Conservation (phyloP, 2,888 invertebrate genomes). For the Ptilodon capucinus region DNA sequence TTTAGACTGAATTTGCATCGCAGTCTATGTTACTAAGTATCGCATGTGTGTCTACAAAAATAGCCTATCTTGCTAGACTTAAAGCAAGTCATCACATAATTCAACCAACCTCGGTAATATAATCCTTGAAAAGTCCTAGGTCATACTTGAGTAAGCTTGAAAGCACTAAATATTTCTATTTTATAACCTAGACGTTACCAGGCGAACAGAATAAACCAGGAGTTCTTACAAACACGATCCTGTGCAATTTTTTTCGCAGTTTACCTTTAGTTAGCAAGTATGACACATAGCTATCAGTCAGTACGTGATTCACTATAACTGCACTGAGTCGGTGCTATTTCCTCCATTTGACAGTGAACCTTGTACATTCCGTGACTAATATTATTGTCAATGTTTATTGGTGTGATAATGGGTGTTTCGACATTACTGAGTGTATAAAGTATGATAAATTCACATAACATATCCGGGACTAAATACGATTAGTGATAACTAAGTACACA, state of each 20-base stretch:
- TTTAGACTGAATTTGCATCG: neutral
- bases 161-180: neutral
- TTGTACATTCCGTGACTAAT: neutral
- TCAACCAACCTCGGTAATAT: too few relatives aligned
- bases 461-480: too few relatives aligned
- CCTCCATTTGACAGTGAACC: neutral
- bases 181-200: neutral
- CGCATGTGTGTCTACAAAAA: neutral
- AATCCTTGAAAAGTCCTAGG: too few relatives aligned
- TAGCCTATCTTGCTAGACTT: neutral
- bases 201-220: neutral
- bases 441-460: neutral
- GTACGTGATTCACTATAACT: neutral
- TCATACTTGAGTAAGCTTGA: neutral
- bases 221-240: neutral
- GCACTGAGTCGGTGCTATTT: constrained; percentile 1
- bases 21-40: neutral
- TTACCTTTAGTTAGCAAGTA: neutral
- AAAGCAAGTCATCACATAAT: too few relatives aligned
- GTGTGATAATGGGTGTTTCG: neutral
- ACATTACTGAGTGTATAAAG: too few relatives aligned
- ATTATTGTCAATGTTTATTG: neutral
- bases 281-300: neutral
- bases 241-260: neutral
- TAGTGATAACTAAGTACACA: too few relatives aligned